phyloP scores from a whole-genome alignment of 2,797 vertebrate species.

The Macrochelys suwanniensis region DNA sequence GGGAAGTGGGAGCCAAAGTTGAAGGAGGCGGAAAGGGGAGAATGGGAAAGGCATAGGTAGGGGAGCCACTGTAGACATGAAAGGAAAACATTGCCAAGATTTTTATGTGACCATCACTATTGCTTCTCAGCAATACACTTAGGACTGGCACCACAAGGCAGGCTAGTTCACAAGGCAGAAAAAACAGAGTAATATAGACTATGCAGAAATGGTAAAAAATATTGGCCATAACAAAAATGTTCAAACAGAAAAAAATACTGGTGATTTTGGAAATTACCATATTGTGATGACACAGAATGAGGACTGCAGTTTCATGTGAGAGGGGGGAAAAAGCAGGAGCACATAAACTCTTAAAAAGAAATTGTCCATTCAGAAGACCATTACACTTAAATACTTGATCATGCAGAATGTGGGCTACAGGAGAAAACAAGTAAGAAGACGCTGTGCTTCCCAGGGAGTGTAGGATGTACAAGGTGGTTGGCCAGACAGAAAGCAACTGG shows the following conservation, averaged over 20 bases:
- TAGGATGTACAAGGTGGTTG: no score
- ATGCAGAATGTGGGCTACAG: no score
- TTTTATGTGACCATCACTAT: background rate
- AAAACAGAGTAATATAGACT: fast-evolving
- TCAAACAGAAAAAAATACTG: background rate
- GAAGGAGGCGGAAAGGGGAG: background rate
- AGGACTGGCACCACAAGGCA: background rate
- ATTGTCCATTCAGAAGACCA: no score
- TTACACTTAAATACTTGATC: no score
- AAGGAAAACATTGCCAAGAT: background rate
- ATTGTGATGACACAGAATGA: background rate
- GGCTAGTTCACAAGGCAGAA: background rate
- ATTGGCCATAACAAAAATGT: background rate
- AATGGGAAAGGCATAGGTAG: background rate
- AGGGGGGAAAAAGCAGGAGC: background rate
- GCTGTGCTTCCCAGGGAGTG: no score
- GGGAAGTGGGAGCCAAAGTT: background rate
- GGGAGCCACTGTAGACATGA: background rate
- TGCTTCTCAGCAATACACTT: background rate
- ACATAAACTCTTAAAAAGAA: background rate
- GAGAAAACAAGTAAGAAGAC: no score
- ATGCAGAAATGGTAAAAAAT: background rate
- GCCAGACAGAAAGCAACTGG: no score
- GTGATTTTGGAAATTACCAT: background rate
- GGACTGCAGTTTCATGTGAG: background rate